A percentile compares a stretch with the other conserved stretches of the same genome.
These are phyloP conservation scores for Drosophila ezoana DNA, from an alignment of 2,888 invertebrate species.

Conservation along the genomic window DNA sequence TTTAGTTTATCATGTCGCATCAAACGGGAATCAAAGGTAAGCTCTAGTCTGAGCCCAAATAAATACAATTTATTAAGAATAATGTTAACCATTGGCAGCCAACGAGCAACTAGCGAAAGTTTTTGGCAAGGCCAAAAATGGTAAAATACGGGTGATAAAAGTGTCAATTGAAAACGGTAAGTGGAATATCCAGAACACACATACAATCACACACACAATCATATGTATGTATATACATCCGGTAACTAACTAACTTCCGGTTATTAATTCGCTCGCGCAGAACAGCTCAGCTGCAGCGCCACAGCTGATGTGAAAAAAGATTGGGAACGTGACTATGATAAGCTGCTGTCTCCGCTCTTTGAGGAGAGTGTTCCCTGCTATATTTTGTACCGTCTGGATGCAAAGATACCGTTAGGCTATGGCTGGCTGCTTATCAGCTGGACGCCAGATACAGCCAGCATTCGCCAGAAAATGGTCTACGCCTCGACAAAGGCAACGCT, in stretches of 20 bases:
- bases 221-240: slow-evolving; percentile 10
- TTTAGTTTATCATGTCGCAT: slow-evolving; percentile 89
- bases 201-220: slow-evolving; percentile 19
- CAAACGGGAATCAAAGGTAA: slow-evolving; percentile 96
- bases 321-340: slow-evolving; percentile 95
- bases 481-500: slow-evolving; percentile 99
- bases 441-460: slow-evolving; percentile 96
- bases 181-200: slow-evolving; percentile 29
- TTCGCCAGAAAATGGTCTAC: slow-evolving; percentile 97
- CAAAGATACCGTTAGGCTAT: slow-evolving; percentile 91
- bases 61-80: not conserved
- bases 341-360: slow-evolving; percentile 89
- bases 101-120: slow-evolving; percentile 92
- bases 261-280: slow-evolving; percentile 85
- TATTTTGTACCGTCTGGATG: slow-evolving; percentile 93
- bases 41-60: not conserved
- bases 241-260: slow-evolving; percentile 18
- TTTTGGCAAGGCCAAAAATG: slow-evolving; percentile 91
- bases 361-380: slow-evolving; percentile 95
- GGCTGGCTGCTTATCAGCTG: slow-evolving; percentile 97
- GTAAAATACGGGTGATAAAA: slow-evolving; percentile 92
- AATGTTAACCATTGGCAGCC: slow-evolving; percentile 86
- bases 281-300: slow-evolving; percentile 90
- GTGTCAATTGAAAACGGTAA: slow-evolving; percentile 94
- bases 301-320: slow-evolving; percentile 89